phyloP scores from a whole-genome alignment of 2,113 vertebrate species.

The Myiozetetes cayanensis region DNA sequence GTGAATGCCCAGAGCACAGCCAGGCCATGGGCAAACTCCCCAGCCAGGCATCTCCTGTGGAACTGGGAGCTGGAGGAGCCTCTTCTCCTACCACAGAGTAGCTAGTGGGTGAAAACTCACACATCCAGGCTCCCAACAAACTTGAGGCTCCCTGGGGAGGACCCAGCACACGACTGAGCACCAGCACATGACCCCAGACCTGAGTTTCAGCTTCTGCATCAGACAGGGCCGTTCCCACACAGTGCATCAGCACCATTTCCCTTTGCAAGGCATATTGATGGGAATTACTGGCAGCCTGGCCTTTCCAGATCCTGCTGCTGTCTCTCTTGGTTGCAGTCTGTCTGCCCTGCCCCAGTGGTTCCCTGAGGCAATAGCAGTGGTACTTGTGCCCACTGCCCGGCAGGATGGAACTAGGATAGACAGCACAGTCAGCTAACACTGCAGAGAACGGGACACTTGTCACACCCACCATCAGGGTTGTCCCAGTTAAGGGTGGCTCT shows the following conservation, averaged over 20 bases:
- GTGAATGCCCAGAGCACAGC: rapidly evolving
- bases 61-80: not conserved
- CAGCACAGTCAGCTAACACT: not conserved
- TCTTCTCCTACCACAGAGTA: not conserved
- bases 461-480: not conserved
- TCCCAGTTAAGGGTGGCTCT: not conserved
- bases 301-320: not conserved
- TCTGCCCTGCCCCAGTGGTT: not conserved
- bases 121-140: not conserved
- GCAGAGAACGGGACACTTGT: not conserved
- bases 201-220: not conserved
- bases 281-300: not conserved
- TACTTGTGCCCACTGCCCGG: rapidly evolving
- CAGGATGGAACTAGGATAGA: not conserved
- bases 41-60: not conserved
- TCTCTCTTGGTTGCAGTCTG: not conserved
- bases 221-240: not conserved
- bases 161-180: not conserved
- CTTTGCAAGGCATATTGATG: not conserved
- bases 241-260: not conserved
- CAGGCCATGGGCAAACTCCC: not conserved
- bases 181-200: not conserved
- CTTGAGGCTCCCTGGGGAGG: not conserved
- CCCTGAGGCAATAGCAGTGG: not conserved
- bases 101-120: not conserved